Conservation (phyloP, 2,113 vertebrate genomes). For the Nycticorax nycticorax region DNA sequence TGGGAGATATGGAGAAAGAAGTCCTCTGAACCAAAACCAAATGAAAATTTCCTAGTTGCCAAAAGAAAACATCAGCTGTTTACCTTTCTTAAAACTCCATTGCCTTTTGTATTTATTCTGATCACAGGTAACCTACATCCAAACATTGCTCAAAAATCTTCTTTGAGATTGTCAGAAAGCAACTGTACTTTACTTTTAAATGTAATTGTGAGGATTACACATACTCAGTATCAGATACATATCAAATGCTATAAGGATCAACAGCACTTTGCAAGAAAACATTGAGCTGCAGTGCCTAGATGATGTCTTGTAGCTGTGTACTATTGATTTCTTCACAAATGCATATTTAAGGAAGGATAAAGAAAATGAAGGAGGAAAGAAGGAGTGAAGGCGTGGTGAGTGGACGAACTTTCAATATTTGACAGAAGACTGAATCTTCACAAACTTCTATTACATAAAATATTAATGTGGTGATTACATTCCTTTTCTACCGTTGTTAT, state of each 20-base stretch:
- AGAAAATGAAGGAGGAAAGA: background rate
- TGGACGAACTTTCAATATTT: background rate
- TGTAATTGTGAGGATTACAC: background rate
- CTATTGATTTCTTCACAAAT: background rate
- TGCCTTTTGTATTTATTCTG: background rate
- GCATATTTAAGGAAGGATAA: background rate
- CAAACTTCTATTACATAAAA: background rate
- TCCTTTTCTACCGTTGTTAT: background rate
- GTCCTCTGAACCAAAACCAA: background rate
- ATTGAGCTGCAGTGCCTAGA: background rate
- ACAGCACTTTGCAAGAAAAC: background rate
- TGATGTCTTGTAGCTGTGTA: background rate
- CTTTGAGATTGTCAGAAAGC: background rate
- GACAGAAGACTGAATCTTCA: background rate
- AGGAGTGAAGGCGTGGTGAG: background rate
- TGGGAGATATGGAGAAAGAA: background rate
- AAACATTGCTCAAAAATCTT: background rate
- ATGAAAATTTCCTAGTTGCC: background rate
- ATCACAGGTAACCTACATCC: background rate
- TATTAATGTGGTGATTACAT: background rate
- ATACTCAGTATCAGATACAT: background rate
- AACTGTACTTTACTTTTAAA: background rate
- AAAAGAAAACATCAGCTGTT: background rate
- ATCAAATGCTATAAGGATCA: background rate
- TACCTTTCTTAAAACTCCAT: background rate